Evolutionary conservation across 2,113 vertebrate species (phyloP).

Genomic region (Phaethon lepturus): DNA sequence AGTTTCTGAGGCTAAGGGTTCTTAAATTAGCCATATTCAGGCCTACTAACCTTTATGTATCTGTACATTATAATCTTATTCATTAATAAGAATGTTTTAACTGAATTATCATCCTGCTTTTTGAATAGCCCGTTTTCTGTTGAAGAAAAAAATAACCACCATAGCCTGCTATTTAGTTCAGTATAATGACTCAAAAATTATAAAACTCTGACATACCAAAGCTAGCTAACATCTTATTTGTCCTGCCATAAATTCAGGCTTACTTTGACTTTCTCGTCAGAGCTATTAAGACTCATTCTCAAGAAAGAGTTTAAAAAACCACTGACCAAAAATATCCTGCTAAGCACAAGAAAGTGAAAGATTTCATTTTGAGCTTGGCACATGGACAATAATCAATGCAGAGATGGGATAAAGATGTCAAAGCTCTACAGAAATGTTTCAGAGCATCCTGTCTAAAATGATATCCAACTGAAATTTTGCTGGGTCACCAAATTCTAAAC

Average conservation of each 20-base stretch:
- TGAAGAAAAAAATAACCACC: background rate
- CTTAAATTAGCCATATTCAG: background rate
- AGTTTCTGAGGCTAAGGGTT: background rate
- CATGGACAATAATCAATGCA: background rate
- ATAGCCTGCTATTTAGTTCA: background rate
- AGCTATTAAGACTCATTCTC: background rate
- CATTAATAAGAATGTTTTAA: background rate
- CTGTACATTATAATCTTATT: background rate
- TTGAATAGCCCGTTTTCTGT: background rate
- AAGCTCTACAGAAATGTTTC: constrained; percentile 9
- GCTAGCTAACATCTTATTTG: background rate
- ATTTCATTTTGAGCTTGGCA: constrained; percentile 4
- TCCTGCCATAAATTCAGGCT: background rate
- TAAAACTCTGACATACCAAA: background rate
- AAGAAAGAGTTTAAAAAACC: background rate
- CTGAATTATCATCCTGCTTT: background rate
- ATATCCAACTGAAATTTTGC: background rate
- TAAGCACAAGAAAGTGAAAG: background rate
- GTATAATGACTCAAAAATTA: background rate
- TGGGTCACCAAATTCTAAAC: background rate
- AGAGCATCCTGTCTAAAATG: constrained; percentile 15
- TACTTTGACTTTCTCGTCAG: background rate
- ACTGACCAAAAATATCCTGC: background rate
- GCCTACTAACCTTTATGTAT: background rate
- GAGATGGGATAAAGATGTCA: constrained; percentile 1